A percentile compares a stretch with the other conserved stretches of the same genome.
phyloP scores from a whole-genome alignment of 2,113 vertebrate species.

The Cyanoderma ruficeps region DNA sequence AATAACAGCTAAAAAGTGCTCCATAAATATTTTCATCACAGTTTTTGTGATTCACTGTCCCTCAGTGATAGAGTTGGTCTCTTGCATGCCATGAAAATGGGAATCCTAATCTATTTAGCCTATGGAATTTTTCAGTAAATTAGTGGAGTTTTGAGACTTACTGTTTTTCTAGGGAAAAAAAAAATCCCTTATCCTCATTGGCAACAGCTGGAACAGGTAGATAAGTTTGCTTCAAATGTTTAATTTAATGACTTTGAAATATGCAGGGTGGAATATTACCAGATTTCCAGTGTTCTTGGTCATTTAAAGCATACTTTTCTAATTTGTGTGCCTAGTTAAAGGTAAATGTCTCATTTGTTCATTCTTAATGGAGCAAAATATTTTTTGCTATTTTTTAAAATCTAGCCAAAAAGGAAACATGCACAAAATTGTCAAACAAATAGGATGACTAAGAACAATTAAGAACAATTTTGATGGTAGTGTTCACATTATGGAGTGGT shows the following conservation, averaged over 20 bases:
- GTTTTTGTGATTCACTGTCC: neutral
- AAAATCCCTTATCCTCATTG: neutral
- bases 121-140: neutral
- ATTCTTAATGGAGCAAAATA: neutral
- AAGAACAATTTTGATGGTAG: neutral
- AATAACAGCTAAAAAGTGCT: neutral
- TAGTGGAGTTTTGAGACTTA: neutral
- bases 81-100: neutral
- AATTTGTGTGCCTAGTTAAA: neutral
- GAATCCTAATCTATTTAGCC: neutral
- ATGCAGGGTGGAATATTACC: neutral
- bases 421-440: neutral
- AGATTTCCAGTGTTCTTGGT: neutral
- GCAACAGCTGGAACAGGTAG: neutral
- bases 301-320: neutral
- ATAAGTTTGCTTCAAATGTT: neutral
- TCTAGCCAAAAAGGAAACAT: neutral
- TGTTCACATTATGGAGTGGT: neutral
- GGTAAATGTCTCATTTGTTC: neutral
- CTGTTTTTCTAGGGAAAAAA: neutral
- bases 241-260: neutral
- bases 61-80: neutral
- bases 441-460: neutral
- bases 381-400: neutral
- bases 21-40: neutral